A percentile compares a stretch with the other conserved stretches of the same genome.
These are phyloP conservation scores for Drosophila sproati DNA, from an alignment of 1,140 invertebrate genomes.

Conservation along the genomic window DNA sequence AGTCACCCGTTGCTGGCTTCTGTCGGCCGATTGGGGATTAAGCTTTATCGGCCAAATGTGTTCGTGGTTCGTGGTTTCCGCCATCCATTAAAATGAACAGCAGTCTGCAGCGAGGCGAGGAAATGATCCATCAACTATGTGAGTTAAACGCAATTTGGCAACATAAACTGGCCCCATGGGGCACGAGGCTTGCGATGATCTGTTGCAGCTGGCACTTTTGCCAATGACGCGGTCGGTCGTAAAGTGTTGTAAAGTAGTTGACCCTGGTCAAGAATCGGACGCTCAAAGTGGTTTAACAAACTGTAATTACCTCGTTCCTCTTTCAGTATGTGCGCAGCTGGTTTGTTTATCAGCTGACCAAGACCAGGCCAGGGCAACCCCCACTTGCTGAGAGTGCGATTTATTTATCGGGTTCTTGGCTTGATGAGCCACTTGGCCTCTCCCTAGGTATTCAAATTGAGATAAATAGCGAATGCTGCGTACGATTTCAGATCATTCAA, in stretches of 20 bases:
- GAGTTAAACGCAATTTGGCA: constrained; percentile 73
- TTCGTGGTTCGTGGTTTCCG: constrained; percentile 47
- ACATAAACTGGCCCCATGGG: constrained; percentile 41
- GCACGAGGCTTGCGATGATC: constrained; percentile 20
- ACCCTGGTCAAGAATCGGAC: constrained; percentile 78
- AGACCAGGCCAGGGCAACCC: constrained; percentile 47
- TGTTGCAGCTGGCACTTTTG: constrained; percentile 6
- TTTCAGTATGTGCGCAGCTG: constrained; percentile 11
- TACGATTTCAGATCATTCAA: constrained; percentile 64
- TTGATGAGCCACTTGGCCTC: constrained; percentile 30
- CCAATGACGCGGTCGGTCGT: constrained; percentile 15
- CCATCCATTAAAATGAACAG: neutral
- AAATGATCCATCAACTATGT: constrained; percentile 76
- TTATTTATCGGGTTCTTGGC: constrained; percentile 78
- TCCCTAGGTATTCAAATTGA: constrained; percentile 38
- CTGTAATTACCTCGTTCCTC: constrained; percentile 67
- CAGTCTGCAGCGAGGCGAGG: constrained; percentile 48
- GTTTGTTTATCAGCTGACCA: constrained; percentile 41
- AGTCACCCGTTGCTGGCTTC: constrained; percentile 49
- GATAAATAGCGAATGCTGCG: constrained; percentile 65
- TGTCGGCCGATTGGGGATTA: constrained; percentile 29
- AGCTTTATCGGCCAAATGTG: constrained; percentile 22
- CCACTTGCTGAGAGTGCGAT: constrained; percentile 48
- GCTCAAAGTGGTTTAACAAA: constrained; percentile 80
- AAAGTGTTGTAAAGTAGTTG: constrained; percentile 67